These are phyloP conservation scores for Meiosimyza platycephala DNA, from an alignment of 2,888 invertebrate species.

Conservation along the genomic window DNA sequence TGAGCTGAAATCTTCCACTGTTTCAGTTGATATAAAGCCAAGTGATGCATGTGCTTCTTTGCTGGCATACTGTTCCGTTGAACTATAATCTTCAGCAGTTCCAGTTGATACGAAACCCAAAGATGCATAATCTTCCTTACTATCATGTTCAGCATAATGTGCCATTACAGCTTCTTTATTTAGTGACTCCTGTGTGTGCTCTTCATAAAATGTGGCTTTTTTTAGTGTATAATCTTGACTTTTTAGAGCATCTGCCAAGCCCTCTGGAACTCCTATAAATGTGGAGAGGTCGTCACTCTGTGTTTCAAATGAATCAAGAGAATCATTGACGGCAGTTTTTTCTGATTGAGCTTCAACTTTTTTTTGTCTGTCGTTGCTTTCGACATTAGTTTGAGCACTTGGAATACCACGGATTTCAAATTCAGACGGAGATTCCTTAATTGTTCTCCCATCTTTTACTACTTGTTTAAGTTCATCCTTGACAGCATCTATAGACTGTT, in stretches of 20 bases:
- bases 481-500: constrained; percentile 77
- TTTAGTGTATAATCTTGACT: not conserved
- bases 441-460: constrained; percentile 73
- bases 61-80: constrained; percentile 54
- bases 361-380: constrained; percentile 5
- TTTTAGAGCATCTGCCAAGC: not conserved
- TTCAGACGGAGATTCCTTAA: constrained; percentile 79
- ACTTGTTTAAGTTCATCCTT: constrained; percentile 76
- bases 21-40: constrained; percentile 61
- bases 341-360: constrained; percentile 6
- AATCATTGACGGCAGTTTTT: not conserved
- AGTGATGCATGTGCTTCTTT: constrained; percentile 59
- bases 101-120: constrained; percentile 61
- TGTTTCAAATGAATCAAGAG: not conserved
- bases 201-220: constrained; percentile 48
- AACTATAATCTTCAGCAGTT: constrained; percentile 57
- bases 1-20: constrained; percentile 62
- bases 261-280: constrained; percentile 60
- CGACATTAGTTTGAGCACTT: constrained; percentile 12
- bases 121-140: constrained; percentile 54
- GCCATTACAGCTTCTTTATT: constrained; percentile 55
- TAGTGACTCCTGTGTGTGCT: constrained; percentile 51
- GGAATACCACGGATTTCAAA: constrained; percentile 75
- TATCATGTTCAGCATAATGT: constrained; percentile 49
- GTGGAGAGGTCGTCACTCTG: constrained; percentile 56